Conservation (phyloP, 1,140 invertebrate genomes). For the Scaptomyza graminum region DNA sequence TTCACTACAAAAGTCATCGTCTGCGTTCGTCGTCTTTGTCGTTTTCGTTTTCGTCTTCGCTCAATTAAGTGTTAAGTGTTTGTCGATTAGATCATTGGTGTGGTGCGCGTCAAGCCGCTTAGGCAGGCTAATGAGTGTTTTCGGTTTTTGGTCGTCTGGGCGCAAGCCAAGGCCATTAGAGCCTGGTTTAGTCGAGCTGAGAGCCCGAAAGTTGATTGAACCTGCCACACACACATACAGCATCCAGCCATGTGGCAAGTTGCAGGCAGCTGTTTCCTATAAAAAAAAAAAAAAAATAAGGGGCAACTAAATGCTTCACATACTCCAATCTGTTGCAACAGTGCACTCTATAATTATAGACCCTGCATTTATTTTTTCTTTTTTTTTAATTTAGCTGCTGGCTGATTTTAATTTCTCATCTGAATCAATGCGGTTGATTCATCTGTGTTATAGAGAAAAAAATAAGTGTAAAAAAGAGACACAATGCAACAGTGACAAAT, state of each 20-base stretch:
- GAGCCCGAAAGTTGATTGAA: constrained; percentile 57
- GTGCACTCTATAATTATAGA: constrained; percentile 36
- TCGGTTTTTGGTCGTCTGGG: constrained; percentile 3
- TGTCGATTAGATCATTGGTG: constrained; percentile 60
- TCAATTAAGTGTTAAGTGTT: constrained; percentile 64
- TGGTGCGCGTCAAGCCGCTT: constrained; percentile 55
- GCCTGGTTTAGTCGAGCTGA: constrained; percentile 17
- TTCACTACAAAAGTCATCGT: constrained; percentile 33
- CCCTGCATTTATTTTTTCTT: neutral
- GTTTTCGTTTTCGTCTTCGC: constrained; percentile 5
- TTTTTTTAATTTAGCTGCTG: neutral
- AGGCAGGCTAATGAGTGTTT: constrained; percentile 47
- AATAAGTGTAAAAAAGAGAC: neutral
- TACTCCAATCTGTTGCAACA: constrained; percentile 24
- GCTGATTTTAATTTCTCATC: neutral
- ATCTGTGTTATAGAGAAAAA: constrained; percentile 8
- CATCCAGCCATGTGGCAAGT: constrained; percentile 50
- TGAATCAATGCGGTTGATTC: constrained; percentile 25
- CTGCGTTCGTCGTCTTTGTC: neutral
- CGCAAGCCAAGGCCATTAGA: constrained; percentile 49
- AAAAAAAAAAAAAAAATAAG: constrained; percentile 11
- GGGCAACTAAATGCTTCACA: constrained; percentile 19
- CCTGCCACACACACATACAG: constrained; percentile 37
- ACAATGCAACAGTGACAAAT: constrained; percentile 20
- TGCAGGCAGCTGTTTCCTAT: constrained; percentile 37